phyloP scores from a whole-genome alignment of 2,113 vertebrate species.

The Circaetus gallicus region DNA sequence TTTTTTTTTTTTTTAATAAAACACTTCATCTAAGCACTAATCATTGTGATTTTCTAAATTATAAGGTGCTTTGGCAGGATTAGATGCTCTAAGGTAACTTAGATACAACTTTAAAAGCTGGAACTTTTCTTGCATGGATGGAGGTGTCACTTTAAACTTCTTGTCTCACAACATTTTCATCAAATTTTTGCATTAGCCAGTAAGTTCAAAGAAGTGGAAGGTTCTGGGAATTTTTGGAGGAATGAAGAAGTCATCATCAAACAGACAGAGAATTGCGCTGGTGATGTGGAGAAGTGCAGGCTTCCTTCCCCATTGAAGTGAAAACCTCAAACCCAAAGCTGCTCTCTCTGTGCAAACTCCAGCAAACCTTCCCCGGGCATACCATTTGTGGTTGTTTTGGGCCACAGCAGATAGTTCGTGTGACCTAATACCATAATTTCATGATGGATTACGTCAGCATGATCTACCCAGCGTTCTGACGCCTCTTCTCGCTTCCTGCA shows the following conservation, averaged over 20 bases:
- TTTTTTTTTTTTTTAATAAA: not conserved
- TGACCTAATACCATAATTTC: not conserved
- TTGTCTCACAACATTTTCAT: not conserved
- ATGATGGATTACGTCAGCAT: rapidly evolving
- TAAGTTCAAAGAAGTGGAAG: not conserved
- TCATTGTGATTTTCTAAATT: not conserved
- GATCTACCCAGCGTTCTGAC: not conserved
- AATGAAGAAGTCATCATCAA: not conserved
- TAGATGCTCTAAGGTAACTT: not conserved
- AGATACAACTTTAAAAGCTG: not conserved
- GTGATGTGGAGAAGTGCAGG: not conserved
- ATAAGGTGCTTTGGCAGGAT: not conserved
- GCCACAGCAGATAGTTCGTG: not conserved
- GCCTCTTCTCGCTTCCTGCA: rapidly evolving
- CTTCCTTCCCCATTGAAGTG: not conserved
- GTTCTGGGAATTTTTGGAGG: not conserved
- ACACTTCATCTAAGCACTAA: not conserved
- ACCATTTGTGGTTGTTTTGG: not conserved
- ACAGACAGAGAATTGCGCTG: not conserved
- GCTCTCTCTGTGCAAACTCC: not conserved
- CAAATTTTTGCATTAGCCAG: not conserved
- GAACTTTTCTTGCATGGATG: not conserved
- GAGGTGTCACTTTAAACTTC: not conserved
- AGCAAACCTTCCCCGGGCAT: not conserved
- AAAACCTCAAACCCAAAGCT: not conserved